Conservation (phyloP, 2,888 invertebrate species). For the Mesoligia furuncula region DNA sequence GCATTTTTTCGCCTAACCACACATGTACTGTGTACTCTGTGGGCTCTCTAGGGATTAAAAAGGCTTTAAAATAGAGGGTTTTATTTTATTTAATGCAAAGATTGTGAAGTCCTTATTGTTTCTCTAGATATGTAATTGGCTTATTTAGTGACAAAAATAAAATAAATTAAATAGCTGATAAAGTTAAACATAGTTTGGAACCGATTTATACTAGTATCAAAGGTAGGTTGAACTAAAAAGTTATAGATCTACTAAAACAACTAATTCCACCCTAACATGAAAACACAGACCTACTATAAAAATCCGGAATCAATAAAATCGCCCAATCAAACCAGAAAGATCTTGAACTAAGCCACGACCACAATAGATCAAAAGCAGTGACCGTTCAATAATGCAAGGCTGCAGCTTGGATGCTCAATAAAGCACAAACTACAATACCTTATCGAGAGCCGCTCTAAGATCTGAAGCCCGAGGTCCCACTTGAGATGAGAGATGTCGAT, state of each 20-base stretch:
- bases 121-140: neutral
- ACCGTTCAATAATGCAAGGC: slow-evolving; percentile 47
- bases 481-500: slow-evolving; percentile 22
- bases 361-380: slow-evolving; percentile 43
- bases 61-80: slow-evolving; percentile 31
- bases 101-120: slow-evolving; percentile 1
- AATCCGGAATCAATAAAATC: slow-evolving; percentile 1
- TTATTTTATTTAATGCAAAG: slow-evolving; percentile 29
- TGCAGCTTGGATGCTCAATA: slow-evolving; percentile 25
- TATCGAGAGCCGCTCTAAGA: slow-evolving; percentile 36
- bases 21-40: slow-evolving; percentile 14
- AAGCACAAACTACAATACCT: slow-evolving; percentile 37
- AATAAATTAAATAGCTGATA: neutral
- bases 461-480: slow-evolving; percentile 6
- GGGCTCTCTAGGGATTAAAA: slow-evolving; percentile 39
- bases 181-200: neutral
- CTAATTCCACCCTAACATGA: too few species aligned
- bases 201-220: neutral
- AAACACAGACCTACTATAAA: slow-evolving; percentile 2
- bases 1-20: slow-evolving; percentile 56
- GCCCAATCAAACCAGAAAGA: neutral
- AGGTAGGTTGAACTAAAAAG: too few species aligned
- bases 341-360: slow-evolving; percentile 2
- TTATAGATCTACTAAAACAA: too few species aligned
- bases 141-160: neutral